Percentiles rank a stretch among this genome's conserved stretches.
phyloP scores from a whole-genome alignment of 2,888 invertebrate species.

The Chironomus riparius region DNA sequence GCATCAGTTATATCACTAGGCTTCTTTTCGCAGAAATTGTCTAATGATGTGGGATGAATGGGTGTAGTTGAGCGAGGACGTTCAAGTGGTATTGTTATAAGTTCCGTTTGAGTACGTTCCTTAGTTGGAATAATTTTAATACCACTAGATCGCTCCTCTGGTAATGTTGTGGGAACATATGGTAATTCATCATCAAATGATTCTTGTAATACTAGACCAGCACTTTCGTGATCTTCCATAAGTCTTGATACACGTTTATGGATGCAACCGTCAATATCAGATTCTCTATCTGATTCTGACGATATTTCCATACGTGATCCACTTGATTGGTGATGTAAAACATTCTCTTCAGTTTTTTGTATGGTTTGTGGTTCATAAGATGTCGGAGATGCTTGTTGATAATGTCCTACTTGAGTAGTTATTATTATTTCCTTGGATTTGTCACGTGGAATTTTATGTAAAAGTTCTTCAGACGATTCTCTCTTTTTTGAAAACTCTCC shows the following conservation, averaged over 20 bases:
- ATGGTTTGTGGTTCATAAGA: neutral
- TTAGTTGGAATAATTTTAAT: conserved; percentile 73
- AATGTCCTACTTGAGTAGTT: neutral
- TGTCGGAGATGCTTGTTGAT: neutral
- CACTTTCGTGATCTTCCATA: conserved; percentile 58
- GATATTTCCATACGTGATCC: conserved; percentile 35
- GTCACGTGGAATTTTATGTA: neutral
- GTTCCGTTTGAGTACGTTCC: conserved; percentile 52
- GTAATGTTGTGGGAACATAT: conserved; percentile 82
- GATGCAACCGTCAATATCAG: conserved; percentile 48
- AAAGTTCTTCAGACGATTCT: conserved; percentile 10
- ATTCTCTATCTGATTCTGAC: conserved; percentile 66
- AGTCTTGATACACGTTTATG: conserved; percentile 37
- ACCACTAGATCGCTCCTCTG: conserved; percentile 72
- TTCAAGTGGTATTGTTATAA: conserved; percentile 62
- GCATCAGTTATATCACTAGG: conserved; percentile 29
- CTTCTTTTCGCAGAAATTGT: conserved; percentile 53
- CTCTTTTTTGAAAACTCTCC: conserved; percentile 17
- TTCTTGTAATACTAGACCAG: conserved; percentile 65
- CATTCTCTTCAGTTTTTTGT: neutral
- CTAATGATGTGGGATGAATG: conserved; percentile 59
- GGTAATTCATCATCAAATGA: conserved; percentile 81
- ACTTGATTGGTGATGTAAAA: conserved; percentile 28
- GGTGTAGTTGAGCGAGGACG: conserved; percentile 66
- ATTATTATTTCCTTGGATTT: neutral